These are phyloP conservation scores for Cladorhizidae sp. DNA, from an alignment of 37 sponge, comb jelly and placozoan species.

Conservation along the genomic window DNA sequence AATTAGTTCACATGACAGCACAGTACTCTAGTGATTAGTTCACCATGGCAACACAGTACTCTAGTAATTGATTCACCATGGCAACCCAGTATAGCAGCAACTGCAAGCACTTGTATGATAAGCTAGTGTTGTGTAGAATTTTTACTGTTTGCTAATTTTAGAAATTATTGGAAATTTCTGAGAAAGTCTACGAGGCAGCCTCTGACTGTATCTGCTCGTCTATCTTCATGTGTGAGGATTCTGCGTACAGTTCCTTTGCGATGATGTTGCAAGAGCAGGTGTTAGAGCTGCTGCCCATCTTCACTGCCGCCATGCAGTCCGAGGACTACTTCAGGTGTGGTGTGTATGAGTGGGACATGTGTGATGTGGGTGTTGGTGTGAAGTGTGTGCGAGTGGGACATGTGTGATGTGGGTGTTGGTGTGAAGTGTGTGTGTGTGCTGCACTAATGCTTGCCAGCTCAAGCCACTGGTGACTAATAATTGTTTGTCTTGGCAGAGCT, in stretches of 20 bases:
- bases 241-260: slow-evolving; percentile 27
- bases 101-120: too few species aligned
- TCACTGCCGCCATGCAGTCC: slow-evolving; percentile 51
- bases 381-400: background rate
- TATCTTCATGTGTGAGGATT: slow-evolving; percentile 63
- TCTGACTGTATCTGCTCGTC: slow-evolving; percentile 70
- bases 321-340: slow-evolving; percentile 58
- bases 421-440: slow-evolving; percentile 19
- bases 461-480: too few species aligned
- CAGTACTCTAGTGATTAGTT: too few species aligned
- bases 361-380: slow-evolving; percentile 10
- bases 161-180: slow-evolving; percentile 39
- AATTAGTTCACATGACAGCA: too few species aligned
- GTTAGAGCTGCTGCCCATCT: slow-evolving; percentile 52
- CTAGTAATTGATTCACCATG: too few species aligned
- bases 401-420: background rate
- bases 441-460: too few species aligned
- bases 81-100: too few species aligned
- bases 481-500: slow-evolving; percentile 38
- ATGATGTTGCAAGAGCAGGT: slow-evolving; percentile 35
- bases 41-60: too few species aligned
- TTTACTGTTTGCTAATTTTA: too few species aligned
- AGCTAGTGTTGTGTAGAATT: too few species aligned
- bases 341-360: background rate
- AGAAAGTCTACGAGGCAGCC: slow-evolving; percentile 61